Evolutionary conservation across 2,888 invertebrate genomes (phyloP), one percentile per base, ranked within the genome.

Genomic region (Drosophila mettleri): DNA sequence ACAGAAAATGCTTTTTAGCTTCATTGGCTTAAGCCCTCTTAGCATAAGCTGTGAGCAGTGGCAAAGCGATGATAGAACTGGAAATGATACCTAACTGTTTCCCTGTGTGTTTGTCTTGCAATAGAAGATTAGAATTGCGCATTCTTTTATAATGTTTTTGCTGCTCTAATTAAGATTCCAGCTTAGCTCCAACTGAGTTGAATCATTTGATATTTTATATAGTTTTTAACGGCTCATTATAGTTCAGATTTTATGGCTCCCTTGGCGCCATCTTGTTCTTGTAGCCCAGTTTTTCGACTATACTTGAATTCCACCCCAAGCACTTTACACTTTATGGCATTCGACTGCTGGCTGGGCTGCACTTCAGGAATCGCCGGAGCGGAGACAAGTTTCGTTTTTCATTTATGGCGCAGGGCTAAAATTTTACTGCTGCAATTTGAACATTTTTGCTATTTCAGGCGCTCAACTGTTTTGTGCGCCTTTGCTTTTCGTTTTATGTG

Each of bases 351-450:
- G 24, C 24, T 27, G 43, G 46, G 53, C 39, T 59, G 58, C 75
- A 64, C 78, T 73, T 68, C 64, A 68, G 48, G 59, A 73, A 58
- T 62, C 63, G 48, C 29, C 52, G 29, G 61, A 62, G 58, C 72
- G 75, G 58, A 82, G 88, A 82, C 86, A 82, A 82, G 82, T 82
- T 77, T 86, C 84, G 83, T 86, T 86, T 83, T 84, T 83, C 88
- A 86, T 88, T 83, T 88, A 86, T 88, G 84, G 80, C 59, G 61
- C 57, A 65, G 58, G 43, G 66, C 45, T 34, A 72, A 87, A 69
- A 69, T 88, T 86, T 82, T 75, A 82, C 88, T 72, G 80, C 86
- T 75, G 86, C 86, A 82, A 85, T 82, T 82, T 85, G 74, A 87
- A 81, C 81, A 74, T 86, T 82, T 45, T 82, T 58, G 86, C 88